Conservation (phyloP, 1,140 invertebrate genomes). For the Trichomalopsis sarcophagae region DNA sequence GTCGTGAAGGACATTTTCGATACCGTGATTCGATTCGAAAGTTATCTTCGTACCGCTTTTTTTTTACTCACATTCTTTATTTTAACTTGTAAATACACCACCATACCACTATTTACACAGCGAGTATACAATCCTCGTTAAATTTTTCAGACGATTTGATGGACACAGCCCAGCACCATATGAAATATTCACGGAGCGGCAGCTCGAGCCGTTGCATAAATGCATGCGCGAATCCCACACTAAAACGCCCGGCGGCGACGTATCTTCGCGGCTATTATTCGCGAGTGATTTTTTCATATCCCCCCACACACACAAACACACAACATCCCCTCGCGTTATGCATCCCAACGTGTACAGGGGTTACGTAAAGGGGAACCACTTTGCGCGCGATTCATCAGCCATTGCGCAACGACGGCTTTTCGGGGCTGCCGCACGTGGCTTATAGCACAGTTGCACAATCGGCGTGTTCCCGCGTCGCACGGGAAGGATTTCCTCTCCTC, state of each 20-base stretch:
- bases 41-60: too few species aligned
- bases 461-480: background rate
- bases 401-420: background rate
- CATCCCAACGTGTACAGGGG: background rate
- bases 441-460: background rate
- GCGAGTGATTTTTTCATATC: background rate
- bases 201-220: constrained; percentile 4
- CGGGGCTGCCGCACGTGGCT: too few species aligned
- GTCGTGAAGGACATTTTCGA: too few species aligned
- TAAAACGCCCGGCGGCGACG: background rate
- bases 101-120: background rate
- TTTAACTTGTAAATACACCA: too few species aligned
- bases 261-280: background rate
- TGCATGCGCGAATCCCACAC: background rate
- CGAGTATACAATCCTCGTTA: background rate
- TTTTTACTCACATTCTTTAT: too few species aligned
- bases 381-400: background rate
- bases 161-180: background rate
- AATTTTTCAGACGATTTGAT: background rate
- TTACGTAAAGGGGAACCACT: background rate
- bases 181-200: background rate
- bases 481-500: background rate
- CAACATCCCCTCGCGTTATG: background rate
- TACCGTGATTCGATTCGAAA: too few species aligned
- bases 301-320: background rate